Base-by-base conservation (phyloP, 2,888 invertebrate species). In the Lacanobia wlatinum region DNA sequence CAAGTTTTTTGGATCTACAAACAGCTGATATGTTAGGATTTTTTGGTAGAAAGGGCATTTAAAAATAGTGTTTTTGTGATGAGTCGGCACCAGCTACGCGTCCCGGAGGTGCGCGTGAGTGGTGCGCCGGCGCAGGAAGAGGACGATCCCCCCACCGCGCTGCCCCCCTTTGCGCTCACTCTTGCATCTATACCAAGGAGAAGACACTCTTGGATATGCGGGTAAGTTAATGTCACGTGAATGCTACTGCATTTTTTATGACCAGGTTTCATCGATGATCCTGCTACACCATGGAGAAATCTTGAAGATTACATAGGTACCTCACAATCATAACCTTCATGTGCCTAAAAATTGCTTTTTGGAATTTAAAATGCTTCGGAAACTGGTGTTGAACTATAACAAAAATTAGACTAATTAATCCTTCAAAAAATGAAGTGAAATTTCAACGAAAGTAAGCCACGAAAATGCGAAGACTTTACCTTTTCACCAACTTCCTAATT, bases 191-290 rank as follows among this genome's bases (percentile, higher is more conserved):
- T 96, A 88, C 97, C 97, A 34, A 95, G 97, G 71, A 96, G 98
- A 67, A 94, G 98, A 82, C 98, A 98, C 92, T 98, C 98, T 80
- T 98, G 98, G 98, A 98, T 98, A 90, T 97, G 97, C 92, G 96
- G 98, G 98, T 98, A 94, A 97, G 97, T 89, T 6, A 28, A 34
- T 52, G 1, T 62, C 9, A 67, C 14, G 7, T 58, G n/a, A 5
- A 61, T 43, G n/a, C n/a, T 53, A 18, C 4, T 53, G n/a, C 8
- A 70, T 68, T 66, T 28, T 52, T 63, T 59, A 56, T 46, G 10
- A 28, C 1, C n/a, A 65, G 40, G 9, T 60, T 34, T 48, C 14
- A 9, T 8, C 14, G 23, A 9, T 38, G 46, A 52, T 67, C 10
- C 34, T 43, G 14, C 23, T 10, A 8, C 16, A 7, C 23, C 10